Evolutionary conservation across 1,140 invertebrate genomes (phyloP), one percentile per base, ranked within the genome.

Genomic region (Bombus polaris): DNA sequence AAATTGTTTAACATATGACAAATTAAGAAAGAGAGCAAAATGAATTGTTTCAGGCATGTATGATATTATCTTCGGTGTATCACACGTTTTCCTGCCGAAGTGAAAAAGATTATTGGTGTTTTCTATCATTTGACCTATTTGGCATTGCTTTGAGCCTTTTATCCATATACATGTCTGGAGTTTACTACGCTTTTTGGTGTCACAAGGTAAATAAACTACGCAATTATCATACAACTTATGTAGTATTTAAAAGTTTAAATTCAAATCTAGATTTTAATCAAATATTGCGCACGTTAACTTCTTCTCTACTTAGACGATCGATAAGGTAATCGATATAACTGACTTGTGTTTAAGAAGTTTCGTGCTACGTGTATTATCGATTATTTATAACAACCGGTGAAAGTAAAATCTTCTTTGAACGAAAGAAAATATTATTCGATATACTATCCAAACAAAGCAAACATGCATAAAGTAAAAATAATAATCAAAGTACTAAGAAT

Each of bases 131-230:
- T 90, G 99, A 99, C 94, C 96, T 99, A 62, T 97, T 99, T 91
- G 99, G 99, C 25, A 99, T 99, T 71, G 98, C 98, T 35, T 95
- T 99, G 5, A 99, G 98, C 32, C 96, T 99, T 77, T 96, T 99
- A 77, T 98, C 98, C 39, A 99, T 99, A 93, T 99, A 99, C 94
- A 97, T 99, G 80, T 98, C 98, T 32, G 98, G 98, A 76, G 98
- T 99, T 88, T 99, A 99, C 95, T 99, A 99, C 94, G 98, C 98
- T 3, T 99, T 99, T 95, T 99, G 98, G 97, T 99, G 98, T 95
- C 97, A 99, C 92, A 97, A 97, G 94, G 98, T 98, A 96, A 97
- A 95, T 95, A 78, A 79, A 57, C 37, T 35, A n/a, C 9, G 18
- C 39, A 66, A 53, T 39, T 12, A 5, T 65, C 3, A 37, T 3